phyloP scores from a whole-genome alignment of 2,888 invertebrate genomes.

The Busseola fusca region DNA sequence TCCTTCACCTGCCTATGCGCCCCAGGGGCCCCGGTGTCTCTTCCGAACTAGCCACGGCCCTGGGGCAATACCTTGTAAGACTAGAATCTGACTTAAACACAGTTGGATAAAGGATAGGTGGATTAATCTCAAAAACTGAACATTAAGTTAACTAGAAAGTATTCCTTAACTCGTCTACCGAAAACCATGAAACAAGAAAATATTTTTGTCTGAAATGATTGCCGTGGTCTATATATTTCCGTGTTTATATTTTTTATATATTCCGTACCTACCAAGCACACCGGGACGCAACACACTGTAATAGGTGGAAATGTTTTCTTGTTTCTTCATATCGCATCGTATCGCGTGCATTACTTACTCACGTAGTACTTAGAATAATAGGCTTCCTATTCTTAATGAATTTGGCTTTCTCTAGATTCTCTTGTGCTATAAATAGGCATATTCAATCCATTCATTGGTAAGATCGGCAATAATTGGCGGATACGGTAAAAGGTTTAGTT shows the following conservation, averaged over 20 bases:
- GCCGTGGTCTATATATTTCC: neutral
- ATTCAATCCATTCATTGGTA: neutral
- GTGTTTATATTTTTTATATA: neutral
- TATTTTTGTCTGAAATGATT: neutral
- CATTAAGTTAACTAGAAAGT: neutral
- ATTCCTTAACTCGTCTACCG: neutral
- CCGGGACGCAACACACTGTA: neutral
- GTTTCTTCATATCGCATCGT: neutral
- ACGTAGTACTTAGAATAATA: neutral
- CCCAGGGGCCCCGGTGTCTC: too few species aligned
- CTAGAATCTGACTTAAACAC: too few species aligned
- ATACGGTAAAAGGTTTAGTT: constrained; percentile 32
- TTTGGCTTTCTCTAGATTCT: neutral
- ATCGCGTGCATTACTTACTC: neutral
- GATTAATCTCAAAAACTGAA: too few species aligned
- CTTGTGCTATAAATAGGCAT: constrained; percentile 1
- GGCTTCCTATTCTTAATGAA: neutral
- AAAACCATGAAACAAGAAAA: neutral
- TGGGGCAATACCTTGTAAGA: neutral
- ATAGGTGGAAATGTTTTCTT: neutral
- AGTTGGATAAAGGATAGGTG: too few species aligned
- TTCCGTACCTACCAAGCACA: neutral
- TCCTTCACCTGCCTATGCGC: too few species aligned
- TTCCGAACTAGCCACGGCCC: too few species aligned
- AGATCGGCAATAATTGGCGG: constrained; percentile 40